Base-by-base conservation (phyloP, 2,113 vertebrate species). In the Prochilodus magdalenae region DNA sequence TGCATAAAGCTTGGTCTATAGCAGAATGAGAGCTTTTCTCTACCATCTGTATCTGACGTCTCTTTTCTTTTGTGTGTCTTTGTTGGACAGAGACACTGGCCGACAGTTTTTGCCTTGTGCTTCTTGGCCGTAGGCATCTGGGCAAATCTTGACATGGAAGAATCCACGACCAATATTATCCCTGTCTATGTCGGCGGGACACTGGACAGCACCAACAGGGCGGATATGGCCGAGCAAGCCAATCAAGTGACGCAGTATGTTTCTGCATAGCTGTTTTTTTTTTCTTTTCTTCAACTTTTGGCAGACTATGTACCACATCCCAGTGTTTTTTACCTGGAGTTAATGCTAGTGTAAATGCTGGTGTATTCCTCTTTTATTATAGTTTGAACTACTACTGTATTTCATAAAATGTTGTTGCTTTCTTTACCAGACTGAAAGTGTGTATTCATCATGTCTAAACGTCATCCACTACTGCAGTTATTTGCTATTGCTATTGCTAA, bases 141-240 rank as follows among this genome's bases (percentile, higher is more conserved):
- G 81, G 60, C 79, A 89, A 89, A 88, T 83, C 49, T 60, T 18
- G 44, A 83, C 40, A n/a, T 76, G 49, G 81, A 78, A 60, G 60
- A 85, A 79, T 84, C 75, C 60, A 47, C 78, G 69, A 80, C 82
- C 57, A 88, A 82, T 85, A 85, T 83, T 84, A 77, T 85, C 49
- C 69, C 63, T 73, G 87, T 80, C 72, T 82, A 69, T 82, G 77
- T 63, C 70, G 16, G 77, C 75, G 66, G 67, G 47, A 27, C 70
- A 79, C 73, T 29, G 72, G 59, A 49, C 49, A n/a, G 57, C 26
- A 62, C 51, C 62, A 33, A 40, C 13, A 13, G 63, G 63, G 40
- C 4, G 24, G 0, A 82, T 59, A 6, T 83, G 79, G 55, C 69
- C 71, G n/a, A 77, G 30, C 47, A 36, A 70, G 83, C 82, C 85